Evolutionary conservation across 1,140 invertebrate species (phyloP), one percentile per base, ranked within the genome.

Genomic region (Sweltsa coloradensis): DNA sequence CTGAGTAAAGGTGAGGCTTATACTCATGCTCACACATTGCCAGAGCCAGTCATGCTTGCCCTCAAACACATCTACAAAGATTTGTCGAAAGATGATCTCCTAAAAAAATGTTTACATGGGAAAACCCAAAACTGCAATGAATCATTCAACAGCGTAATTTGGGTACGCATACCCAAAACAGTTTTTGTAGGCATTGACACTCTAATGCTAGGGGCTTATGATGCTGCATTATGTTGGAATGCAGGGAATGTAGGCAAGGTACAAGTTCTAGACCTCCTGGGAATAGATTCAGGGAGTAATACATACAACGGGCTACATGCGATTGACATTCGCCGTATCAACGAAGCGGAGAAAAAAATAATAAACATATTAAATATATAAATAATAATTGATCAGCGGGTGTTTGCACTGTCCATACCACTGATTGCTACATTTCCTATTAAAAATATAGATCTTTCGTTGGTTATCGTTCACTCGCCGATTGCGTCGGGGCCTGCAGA

Each of bases 21-120:
- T 47, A 39, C 36, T 9, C 26, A 47, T 19, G 26, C 34, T 7
- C 21, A 51, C 39, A 40, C 34, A 22, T 39, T 51, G 19, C 49
- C 44, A 5, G 19, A 40, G 11, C n/a, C 34, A 22, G 22, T 51
- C 13, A 51, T 51, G 49, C 44, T 47, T 29, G 21, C 45, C 7
- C 39, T 51, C 3, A 53, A 53, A 44, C 36, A 27, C 2, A 49
- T 42, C 34, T 55, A 47, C 42, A 23, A 41, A 48, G 50, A 41
- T 23, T 40, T 51, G 13, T 16, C 47, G 18, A 42, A 50, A 13
- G 22, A 27, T 3, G 29, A 51, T 6, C 41, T 55, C 11, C 25
- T 55, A 24, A 48, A 50, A 47, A 53, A 51, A 47, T 54, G 51
- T 47, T 34, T 54, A 3, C 47, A 50, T 25, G 43, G 51, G 11